Evolutionary conservation across 2,113 vertebrate species (phyloP), one percentile per base, ranked within the genome.

Genomic region (Salvelinus alpinus): DNA sequence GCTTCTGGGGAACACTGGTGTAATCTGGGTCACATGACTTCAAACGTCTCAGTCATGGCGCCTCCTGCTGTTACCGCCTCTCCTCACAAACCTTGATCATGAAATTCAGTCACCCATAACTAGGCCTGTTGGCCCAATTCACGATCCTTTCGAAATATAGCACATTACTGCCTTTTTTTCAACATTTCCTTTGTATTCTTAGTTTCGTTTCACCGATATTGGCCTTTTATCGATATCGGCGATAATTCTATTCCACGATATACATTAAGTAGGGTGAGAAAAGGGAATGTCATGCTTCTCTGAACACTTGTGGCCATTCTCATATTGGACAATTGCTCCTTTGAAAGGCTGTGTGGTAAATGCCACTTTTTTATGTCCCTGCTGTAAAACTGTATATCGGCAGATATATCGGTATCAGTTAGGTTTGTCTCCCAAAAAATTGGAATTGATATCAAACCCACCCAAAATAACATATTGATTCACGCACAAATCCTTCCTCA

Each of bases 1-100:
- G 74, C 76, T 80, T 70, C 70, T 6, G 77, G 78, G 73, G 79
- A 82, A 71, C 77, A 79, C 31, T 38, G 59, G 44, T 59, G 9
- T 80, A 74, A 86, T 84, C 59, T 71, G 82, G 76, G 76, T 87
- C 82, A 74, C 71, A 66, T 64, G 57, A 78, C 82, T 87, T 89
- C 82, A 90, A 86, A 92, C 75, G 60, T 74, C 75, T 84, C 69
- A 82, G 79, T 87, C 74, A 66, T 18, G 27, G 5, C 73, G 44
- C 74, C 85, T 70, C 85, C 87, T 59, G 68, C 87, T 85, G 86
- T 71, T 81, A 18, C 57, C 20, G 70, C 22, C 72, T 74, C 71
- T 76, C 74, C 78, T 83, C 75, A 64, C 77, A 82, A 75, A 82
- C 76, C 80, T 84, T 89, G 83, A 91, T 90, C 84, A 82, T 85